Evolutionary conservation across 2,888 invertebrate genomes (phyloP).

Genomic region (Lepeophtheirus nordmannii): DNA sequence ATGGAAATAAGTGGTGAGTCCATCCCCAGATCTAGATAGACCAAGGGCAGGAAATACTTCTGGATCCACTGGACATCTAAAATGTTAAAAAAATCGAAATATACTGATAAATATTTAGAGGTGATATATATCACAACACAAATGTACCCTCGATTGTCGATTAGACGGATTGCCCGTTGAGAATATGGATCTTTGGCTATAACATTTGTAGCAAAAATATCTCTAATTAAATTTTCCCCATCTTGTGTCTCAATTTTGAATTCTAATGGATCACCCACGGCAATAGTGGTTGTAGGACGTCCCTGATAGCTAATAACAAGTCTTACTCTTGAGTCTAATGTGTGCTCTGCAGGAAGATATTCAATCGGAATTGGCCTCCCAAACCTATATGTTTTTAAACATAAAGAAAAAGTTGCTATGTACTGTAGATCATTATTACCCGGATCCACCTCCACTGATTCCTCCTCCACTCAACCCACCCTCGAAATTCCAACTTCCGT

Average conservation of each 20-base stretch:
- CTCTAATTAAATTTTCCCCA: slow-evolving; percentile 45
- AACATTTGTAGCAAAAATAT: slow-evolving; percentile 82
- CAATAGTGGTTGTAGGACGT: slow-evolving; percentile 76
- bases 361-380: slow-evolving; percentile 84
- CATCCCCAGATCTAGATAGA: slow-evolving; percentile 53
- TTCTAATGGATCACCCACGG: slow-evolving; percentile 77
- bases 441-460: background rate
- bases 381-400: slow-evolving; percentile 46
- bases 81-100: background rate
- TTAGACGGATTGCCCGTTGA: slow-evolving; percentile 41
- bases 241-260: slow-evolving; percentile 76
- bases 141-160: slow-evolving; percentile 18
- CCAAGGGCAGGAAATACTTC: slow-evolving; percentile 65
- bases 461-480: background rate
- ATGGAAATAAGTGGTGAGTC: slow-evolving; percentile 74
- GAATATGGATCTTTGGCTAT: slow-evolving; percentile 82
- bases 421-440: background rate
- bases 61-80: slow-evolving; percentile 73
- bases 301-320: slow-evolving; percentile 73
- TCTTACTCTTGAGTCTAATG: slow-evolving; percentile 70
- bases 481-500: background rate
- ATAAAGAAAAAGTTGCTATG: slow-evolving; percentile 29
- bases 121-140: background rate
- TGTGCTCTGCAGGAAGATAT: slow-evolving; percentile 77
- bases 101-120: background rate